Percentiles rank a stretch among this genome's conserved stretches.
Evolutionary conservation across 1,140 invertebrate species (phyloP).

Genomic region (Latrodectus geometricus): DNA sequence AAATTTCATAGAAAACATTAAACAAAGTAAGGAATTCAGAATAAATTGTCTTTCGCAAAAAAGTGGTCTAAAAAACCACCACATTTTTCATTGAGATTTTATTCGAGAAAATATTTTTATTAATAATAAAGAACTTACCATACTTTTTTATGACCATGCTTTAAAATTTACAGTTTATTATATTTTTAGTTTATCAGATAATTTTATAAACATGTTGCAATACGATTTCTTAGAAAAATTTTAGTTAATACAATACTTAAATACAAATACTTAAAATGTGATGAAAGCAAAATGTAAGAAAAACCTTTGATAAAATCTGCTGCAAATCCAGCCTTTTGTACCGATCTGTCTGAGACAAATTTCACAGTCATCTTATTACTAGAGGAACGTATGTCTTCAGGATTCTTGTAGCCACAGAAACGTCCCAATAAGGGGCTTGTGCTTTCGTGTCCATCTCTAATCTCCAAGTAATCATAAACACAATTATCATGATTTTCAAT

Average conservation of each 20-base stretch:
- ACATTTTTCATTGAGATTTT: no score
- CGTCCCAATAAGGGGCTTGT: slow-evolving; percentile 82
- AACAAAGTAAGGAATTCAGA: background rate
- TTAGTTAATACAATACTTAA: no score
- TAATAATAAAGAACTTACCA: no score
- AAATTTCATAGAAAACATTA: background rate
- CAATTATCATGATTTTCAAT: slow-evolving; percentile 99
- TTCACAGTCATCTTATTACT: slow-evolving; percentile 92
- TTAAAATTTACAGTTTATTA: no score
- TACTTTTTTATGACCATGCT: no score
- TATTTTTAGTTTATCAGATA: no score
- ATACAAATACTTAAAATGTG: no score
- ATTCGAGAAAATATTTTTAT: no score
- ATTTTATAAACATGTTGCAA: no score
- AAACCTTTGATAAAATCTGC: slow-evolving; percentile 87
- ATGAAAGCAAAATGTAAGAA: background rate
- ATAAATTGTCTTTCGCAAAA: no score
- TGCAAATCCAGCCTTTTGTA: slow-evolving; percentile 96
- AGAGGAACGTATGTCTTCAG: slow-evolving; percentile 87
- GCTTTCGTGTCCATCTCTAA: slow-evolving; percentile 80
- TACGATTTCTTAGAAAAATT: no score
- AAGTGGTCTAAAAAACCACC: no score
- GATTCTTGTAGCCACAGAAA: slow-evolving; percentile 95
- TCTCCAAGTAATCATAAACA: slow-evolving; percentile 94
- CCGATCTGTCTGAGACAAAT: slow-evolving; percentile 97